Conservation (phyloP, 2,797 vertebrate species). For the Anniella stebbinsi region DNA sequence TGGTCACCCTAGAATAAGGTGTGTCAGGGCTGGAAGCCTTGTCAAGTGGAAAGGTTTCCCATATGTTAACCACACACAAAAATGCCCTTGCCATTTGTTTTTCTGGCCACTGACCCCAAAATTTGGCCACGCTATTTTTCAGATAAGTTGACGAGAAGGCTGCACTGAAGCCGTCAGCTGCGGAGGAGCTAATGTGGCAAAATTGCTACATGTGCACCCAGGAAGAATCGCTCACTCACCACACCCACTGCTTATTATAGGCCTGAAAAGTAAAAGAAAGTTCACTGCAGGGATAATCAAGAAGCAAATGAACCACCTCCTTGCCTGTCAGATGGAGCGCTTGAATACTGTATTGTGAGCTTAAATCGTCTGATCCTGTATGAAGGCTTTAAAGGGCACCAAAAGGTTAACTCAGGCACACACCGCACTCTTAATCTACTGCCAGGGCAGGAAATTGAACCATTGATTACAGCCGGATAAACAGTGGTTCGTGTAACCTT, state of each 20-base stretch:
- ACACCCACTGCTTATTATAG: not conserved
- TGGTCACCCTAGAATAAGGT: no score
- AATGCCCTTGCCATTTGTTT: not conserved
- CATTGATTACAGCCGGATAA: not conserved
- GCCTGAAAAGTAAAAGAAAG: constrained; percentile 35
- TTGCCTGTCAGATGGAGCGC: not conserved
- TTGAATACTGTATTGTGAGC: not conserved
- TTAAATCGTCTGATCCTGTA: constrained; percentile 33
- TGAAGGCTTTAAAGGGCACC: constrained; percentile 13
- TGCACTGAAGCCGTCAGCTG: constrained; percentile 19
- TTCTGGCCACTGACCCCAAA: not conserved
- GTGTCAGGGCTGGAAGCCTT: not conserved
- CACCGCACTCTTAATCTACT: constrained; percentile 10
- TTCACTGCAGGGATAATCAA: constrained; percentile 56
- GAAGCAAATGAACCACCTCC: constrained; percentile 16
- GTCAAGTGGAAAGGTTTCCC: not conserved
- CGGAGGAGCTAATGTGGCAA: not conserved
- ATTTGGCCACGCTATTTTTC: not conserved
- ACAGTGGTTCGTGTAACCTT: fast-evolving
- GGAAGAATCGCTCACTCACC: constrained; percentile 3
- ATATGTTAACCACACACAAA: not conserved
- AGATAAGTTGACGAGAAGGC: fast-evolving
- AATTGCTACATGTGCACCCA: not conserved
- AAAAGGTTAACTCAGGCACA: constrained; percentile 35
- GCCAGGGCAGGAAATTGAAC: not conserved